phyloP scores from a whole-genome alignment of 2,113 vertebrate species.

The Heterotis niloticus region DNA sequence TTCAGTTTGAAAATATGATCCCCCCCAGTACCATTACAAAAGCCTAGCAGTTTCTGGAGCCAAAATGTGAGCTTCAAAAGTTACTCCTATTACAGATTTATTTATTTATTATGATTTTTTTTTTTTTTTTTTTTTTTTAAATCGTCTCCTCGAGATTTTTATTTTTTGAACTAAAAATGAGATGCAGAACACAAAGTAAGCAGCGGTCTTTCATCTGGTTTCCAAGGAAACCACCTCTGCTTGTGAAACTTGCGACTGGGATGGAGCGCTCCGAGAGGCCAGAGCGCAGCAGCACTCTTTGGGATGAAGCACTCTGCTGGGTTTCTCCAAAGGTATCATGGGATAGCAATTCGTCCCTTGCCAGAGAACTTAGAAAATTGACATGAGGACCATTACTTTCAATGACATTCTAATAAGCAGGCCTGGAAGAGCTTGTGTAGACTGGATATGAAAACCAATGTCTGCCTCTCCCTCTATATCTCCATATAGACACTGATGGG shows the following conservation, averaged over 20 bases:
- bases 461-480: no score
- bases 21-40: background rate
- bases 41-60: background rate
- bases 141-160: slow-evolving; percentile 3
- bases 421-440: background rate
- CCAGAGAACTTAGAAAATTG: background rate
- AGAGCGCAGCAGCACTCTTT: background rate
- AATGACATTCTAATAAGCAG: slow-evolving; percentile 4
- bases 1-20: no score
- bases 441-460: background rate
- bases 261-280: slow-evolving; percentile 4
- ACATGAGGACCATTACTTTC: background rate
- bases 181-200: slow-evolving; percentile 41
- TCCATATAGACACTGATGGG: no score
- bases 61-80: slow-evolving; percentile 10
- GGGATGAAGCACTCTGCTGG: background rate
- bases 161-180: slow-evolving; percentile 34
- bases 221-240: slow-evolving; percentile 45
- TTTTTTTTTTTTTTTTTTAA: slow-evolving; percentile 15
- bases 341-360: background rate
- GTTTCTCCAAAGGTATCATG: background rate
- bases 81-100: background rate
- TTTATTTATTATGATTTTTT: background rate
- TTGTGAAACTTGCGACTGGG: background rate
- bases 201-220: slow-evolving; percentile 44